Percentiles rank a stretch among this genome's conserved stretches.
Conservation (phyloP, 2,797 vertebrate genomes). For the Periparus ater region DNA sequence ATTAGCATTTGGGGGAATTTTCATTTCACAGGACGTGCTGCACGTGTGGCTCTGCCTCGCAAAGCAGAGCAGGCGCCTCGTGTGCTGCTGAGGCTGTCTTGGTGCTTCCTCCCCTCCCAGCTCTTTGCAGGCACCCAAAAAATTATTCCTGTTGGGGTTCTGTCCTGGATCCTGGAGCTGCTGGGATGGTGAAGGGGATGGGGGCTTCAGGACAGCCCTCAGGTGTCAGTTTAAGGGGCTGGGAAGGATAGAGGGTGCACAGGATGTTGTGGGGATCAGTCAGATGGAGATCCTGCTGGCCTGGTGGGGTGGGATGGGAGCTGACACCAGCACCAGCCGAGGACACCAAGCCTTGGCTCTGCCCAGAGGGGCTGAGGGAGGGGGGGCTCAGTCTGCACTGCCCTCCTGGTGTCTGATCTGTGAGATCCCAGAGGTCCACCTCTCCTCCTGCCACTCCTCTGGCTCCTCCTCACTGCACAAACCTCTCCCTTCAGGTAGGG, state of each 20-base stretch:
- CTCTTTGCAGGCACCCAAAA: not conserved
- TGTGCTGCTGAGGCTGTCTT: not conserved
- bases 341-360: not conserved
- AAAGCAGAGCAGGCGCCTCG: fast-evolving
- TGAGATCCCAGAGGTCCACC: not conserved
- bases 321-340: not conserved
- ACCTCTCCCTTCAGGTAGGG: not conserved
- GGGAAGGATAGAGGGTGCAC: not conserved
- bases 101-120: too few species aligned
- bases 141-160: fast-evolving
- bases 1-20: not conserved
- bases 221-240: not conserved
- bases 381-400: not conserved
- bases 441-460: not conserved
- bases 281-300: not conserved
- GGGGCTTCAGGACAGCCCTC: not conserved
- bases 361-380: not conserved
- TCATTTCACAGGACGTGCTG: not conserved
- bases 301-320: not conserved
- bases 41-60: not conserved
- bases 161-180: not conserved
- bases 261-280: not conserved
- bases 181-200: not conserved
- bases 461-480: not conserved
- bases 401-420: fast-evolving